Evolutionary conservation across 2,888 invertebrate species (phyloP), one percentile per base, ranked within the genome.

Genomic region (Ennomos erosarius): DNA sequence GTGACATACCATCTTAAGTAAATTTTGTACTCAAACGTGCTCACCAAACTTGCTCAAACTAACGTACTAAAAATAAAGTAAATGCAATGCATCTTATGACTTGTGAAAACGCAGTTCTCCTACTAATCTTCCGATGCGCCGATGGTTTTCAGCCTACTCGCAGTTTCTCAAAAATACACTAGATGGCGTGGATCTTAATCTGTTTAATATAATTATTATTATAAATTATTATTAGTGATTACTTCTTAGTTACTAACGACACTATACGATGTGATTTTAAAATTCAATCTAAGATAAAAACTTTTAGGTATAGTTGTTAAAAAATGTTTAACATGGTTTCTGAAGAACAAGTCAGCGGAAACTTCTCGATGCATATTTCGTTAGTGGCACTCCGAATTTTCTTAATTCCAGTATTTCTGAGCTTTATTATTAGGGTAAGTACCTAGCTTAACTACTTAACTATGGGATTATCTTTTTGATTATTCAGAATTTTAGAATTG

Each of bases 361-460:
- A 87, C 81, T 87, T 85, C 79, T 75, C 79, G 81, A 80, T 86
- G 85, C 84, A 86, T 85, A n/a, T n/a, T n/a, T 85, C 81, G 83
- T 86, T 84, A 85, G 83, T 78, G 79, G 78, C 45, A 57, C 70
- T 76, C 75, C 72, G 70, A 84, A 87, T 79, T 85, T 83, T 80
- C 83, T 84, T 81, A 78, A 82, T 84, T 79, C 76, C 68, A 64
- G 49, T 26, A 43, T 49, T 50, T 53, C 37, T n/a, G 48, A 70
- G 73, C 75, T 74, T 71, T 78, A 83, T 82, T 83, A 83, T 79
- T 26, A 26, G 26, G 26, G 26, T 26, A 26, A 6, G 6, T 26
- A 16, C 16, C 3, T 16, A n/a, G n/a, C n/a, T n/a, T n/a, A n/a
- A 26, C 26, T 76, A 71, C 74, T 72, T 60, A 74, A 37, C 55